Evolutionary conservation across 37 sponge, comb jelly and placozoan genomes (phyloP), one percentile per base, ranked within the genome.

Genomic region (Agelas oroides): DNA sequence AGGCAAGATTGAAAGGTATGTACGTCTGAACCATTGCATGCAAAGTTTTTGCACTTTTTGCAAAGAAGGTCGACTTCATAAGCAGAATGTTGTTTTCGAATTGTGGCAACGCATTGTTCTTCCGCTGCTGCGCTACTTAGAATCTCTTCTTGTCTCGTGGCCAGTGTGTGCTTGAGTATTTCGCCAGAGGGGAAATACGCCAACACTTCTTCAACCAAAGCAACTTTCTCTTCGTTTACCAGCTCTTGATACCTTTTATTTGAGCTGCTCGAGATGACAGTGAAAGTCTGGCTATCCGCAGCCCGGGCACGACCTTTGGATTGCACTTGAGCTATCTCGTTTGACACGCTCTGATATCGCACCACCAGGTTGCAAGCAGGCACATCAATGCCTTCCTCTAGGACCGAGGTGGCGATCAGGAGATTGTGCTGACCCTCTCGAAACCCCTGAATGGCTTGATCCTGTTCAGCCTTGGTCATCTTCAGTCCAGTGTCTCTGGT

Each of bases 301-400:
- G 83, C 87, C 32, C 90, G 56, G 21, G 94, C 94, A 23, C 94
- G 65, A 20, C 94, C 94, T 71, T 77, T 75, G 21, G 87, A 65
- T 76, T 94, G 94, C n/a, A 82, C 83, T n/a, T 76, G 59, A 25
- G 90, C 83, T 30, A 90, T 86, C 52, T 90, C 87, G 78, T 86
- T 80, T 27, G 90, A 73, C 13, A 94, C 67, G 19, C 64, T 71
- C 56, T 90, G 89, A 46, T 86, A 94, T 15, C 90, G 80, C 0
- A 94, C 86, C 46, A 94, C 87, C 32, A 90, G 38, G 61, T 94
- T 90, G 46, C 94, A 94, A 1, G 59, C 90, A 65, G 90, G 87
- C 28, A 89, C 71, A 72, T 94, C 94, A 19, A 94, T 35, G 16
- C 94, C 94, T 86, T 94, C 90, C 53, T 90, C 90, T 35, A 87